Evolutionary conservation across 2,797 vertebrate species (phyloP), one percentile per base, ranked within the genome.

Genomic region (Crocidura indochinensis): DNA sequence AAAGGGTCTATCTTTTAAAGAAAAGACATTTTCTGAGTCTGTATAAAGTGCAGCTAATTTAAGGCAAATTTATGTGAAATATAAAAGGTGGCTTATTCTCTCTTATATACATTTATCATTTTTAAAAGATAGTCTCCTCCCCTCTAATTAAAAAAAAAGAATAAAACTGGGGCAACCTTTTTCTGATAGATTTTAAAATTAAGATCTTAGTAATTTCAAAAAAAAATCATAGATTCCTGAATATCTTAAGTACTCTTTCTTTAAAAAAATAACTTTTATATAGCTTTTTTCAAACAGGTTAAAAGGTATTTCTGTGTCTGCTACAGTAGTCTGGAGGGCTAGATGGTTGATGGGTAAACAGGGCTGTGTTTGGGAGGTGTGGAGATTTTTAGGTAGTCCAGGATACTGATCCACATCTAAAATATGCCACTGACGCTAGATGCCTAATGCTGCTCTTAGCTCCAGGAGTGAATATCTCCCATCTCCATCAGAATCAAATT

Each of bases 41-140:
- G 94, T 97, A 93, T 98, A 98, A 98, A 98, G 98, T 98, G 98
- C 98, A 98, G 96, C 97, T 98, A 97, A 97, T 98, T 98, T 98
- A 98, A 98, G 98, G 98, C 98, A 98, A 97, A 98, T 98, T 97
- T 97, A 96, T 97, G 97, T 97, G 97, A 98, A 97, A 97, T 98
- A 98, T 93, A 98, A 98, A 98, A 97, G 93, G 97, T 96, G 96
- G 87, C 93, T 97, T 97, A 86, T 78, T 97, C 94, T 97, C 96
- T 97, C 92, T 96, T 97, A 96, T 97, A 97, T 91, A 98, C 86
- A 97, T 76, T 96, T 97, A 97, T 95, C 96, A 96, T 96, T 95
- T 97, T 97, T 91, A 96, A 97, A 97, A 98, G 96, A 93, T 90
- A 96, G 91, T 60, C 87, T 95, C 38, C 97, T 77, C 93, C 91